A percentile compares a stretch with the other conserved stretches of the same genome.
Conservation (phyloP, 2,113 vertebrate species). For the Amblyornis subalaris region DNA sequence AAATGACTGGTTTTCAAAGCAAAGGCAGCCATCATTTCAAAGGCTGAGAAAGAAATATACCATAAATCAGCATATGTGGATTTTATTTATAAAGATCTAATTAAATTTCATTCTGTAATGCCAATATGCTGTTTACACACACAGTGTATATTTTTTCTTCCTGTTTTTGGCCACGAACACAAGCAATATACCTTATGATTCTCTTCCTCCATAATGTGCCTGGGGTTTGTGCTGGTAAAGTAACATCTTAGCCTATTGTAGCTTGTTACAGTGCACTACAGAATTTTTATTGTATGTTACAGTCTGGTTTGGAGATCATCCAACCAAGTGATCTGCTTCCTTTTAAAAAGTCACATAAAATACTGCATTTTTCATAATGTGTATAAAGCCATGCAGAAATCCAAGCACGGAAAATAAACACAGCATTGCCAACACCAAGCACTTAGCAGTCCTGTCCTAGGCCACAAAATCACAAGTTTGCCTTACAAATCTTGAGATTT, state of each 20-base stretch:
- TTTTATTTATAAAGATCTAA: conserved; percentile 46
- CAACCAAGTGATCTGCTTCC: conserved; percentile 39
- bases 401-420: conserved; percentile 48
- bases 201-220: background rate
- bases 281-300: conserved; percentile 45
- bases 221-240: background rate
- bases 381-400: conserved; percentile 29
- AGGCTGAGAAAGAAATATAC: conserved; percentile 36
- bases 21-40: background rate
- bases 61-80: conserved; percentile 30
- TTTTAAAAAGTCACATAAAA: conserved; percentile 50
- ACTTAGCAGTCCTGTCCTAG: conserved; percentile 13
- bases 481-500: conserved; percentile 24
- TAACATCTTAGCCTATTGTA: conserved; percentile 15
- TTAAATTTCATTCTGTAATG: conserved; percentile 41
- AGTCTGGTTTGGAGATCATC: conserved; percentile 47
- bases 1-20: conserved; percentile 48
- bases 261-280: conserved; percentile 9
- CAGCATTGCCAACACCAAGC: conserved; percentile 12
- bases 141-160: background rate
- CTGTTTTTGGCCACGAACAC: background rate
- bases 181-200: conserved; percentile 2
- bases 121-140: background rate
- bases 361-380: conserved; percentile 15
- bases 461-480: conserved; percentile 51